Conservation (phyloP, 2,888 invertebrate genomes). For the Limnephilus rhombicus region DNA sequence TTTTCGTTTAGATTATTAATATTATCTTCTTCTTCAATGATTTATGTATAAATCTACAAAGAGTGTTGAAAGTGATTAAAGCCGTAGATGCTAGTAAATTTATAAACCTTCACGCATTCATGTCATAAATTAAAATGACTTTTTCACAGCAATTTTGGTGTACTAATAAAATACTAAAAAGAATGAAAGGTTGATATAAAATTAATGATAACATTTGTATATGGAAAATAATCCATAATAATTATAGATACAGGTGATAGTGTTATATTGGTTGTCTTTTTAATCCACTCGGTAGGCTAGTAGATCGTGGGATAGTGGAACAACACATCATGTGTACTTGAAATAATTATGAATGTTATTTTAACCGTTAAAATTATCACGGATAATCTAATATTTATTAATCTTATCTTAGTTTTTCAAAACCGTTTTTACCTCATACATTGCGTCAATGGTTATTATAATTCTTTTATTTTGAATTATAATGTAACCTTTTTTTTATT, state of each 20-base stretch:
- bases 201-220: background rate
- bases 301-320: background rate
- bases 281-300: background rate
- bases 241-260: background rate
- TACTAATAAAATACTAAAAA: background rate
- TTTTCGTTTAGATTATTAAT: too few relatives aligned
- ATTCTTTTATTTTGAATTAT: too few relatives aligned
- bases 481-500: too few relatives aligned
- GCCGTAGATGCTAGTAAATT: background rate
- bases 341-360: background rate
- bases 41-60: background rate
- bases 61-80: background rate
- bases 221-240: background rate
- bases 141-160: background rate
- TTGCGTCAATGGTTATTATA: too few relatives aligned
- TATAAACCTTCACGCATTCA: background rate
- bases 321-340: background rate
- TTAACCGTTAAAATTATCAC: background rate
- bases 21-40: too few relatives aligned
- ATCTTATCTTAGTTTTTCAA: too few relatives aligned
- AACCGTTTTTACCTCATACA: too few relatives aligned
- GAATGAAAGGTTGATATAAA: background rate
- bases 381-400: too few relatives aligned
- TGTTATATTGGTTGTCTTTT: background rate
- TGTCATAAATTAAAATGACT: background rate